Base-by-base conservation (phyloP, 2,888 invertebrate genomes). In the Tetranychus truncatus region DNA sequence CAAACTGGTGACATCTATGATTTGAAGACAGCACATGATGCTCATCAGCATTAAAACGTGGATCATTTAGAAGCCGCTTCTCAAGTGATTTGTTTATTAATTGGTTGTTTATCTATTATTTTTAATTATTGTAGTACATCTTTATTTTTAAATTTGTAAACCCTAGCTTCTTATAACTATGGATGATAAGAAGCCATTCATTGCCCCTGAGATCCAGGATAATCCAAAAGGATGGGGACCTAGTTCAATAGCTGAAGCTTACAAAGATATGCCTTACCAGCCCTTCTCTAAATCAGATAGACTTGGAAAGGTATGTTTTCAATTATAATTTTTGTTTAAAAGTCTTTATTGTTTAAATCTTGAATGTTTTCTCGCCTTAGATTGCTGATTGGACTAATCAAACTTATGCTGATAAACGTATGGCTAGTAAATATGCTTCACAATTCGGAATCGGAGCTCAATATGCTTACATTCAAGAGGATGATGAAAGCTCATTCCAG, bases 221-320 rank as follows among this genome's bases (percentile, higher is more conserved):
- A 91, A 94, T 83, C 88, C 90, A 1, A 88, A 87, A 79, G 97
- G 97, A 82, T 99, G 97, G 97, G 97, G 99, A 18, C 99, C 99
- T 71, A 91, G 90, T 84, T 91, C 91, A 83, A 87, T 95, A 84
- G 93, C 95, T 75, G 92, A 92, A 77, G 91, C 92, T 81, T 95
- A 93, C 84, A 89, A 90, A 81, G 93, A 95, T 84, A 92, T 95
- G 89, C 97, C 97, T 11, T 99, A 97, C 84, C 97, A 99, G 84
- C 96, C 96, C 67, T 99, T 96, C 84, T 95, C 96, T 80, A 99
- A 99, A 85, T 94, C 94, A 77, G 97, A 99, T 84, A 89, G 96
- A 80, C 87, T 99, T 79, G 99, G 99, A 80, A 97, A 97, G 87
- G 96, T 96, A 80, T 66, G 73, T 73, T n/a, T 44, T n/a, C 6